Base-by-base conservation (phyloP, 1,140 invertebrate genomes). In the Cheumatopsyche charites region DNA sequence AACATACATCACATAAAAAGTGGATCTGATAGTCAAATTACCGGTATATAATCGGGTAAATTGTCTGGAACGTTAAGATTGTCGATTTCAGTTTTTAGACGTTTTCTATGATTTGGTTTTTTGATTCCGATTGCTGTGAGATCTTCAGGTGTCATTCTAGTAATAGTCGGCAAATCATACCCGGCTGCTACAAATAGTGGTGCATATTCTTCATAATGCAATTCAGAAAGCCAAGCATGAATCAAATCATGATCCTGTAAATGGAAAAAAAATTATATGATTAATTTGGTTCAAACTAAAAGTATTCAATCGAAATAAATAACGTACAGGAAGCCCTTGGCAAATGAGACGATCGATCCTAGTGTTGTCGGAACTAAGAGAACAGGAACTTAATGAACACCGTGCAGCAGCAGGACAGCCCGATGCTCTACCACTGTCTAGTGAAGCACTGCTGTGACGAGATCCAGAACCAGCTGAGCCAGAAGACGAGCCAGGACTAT, bases 101-200 rank as follows among this genome's bases (percentile, higher is more conserved):
- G 88, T 79, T 98, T 98, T 72, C 98, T 88, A 83, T 99, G 96
- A 81, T 95, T 93, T 36, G 98, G 98, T 84, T 99, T 98, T 78
- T 97, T 98, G 76, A 99, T 98, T 77, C 91, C 91, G 77, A 92
- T 91, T 47, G 90, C 91, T 6, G 91, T 92, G 76, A 92, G 85
- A 84, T 92, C 95, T 85, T 99, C 97, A 0, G 98, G 97, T 17
- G 98, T 99, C 95, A 99, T 98, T 71, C 96, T 87, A 23, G 95
- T 94, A 77, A 99, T 97, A 0, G 97, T 99, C 19, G 95, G 91
- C 85, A 99, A 90, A 85, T 99, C 98, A 81, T 99, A 99, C 41
- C 97, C 98, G 45, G 97, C 95, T 19, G 93, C 89, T 58, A 96
- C 88, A 83, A 99, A 99, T 21, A 97, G 87, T 41, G 92, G 88